Conservation (phyloP, 2,113 vertebrate genomes). For the Eulemur rufifrons region DNA sequence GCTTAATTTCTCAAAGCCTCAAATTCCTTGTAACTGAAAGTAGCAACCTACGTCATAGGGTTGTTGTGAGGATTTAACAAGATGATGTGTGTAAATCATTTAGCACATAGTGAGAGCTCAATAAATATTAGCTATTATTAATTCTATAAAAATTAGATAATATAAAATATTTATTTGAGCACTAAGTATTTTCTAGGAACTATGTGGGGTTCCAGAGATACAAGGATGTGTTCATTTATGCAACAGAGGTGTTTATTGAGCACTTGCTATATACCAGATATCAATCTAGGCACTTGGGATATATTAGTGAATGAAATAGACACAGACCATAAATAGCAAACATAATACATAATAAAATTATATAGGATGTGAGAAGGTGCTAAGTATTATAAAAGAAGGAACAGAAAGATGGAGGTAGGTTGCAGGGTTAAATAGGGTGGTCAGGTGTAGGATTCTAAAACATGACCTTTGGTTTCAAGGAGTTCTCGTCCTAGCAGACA, state of each 20-base stretch:
- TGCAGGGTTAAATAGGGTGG: background rate
- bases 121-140: background rate
- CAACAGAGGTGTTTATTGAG: background rate
- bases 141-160: background rate
- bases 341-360: background rate
- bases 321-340: background rate
- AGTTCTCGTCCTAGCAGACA: background rate
- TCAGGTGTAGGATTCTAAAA: background rate
- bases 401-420: background rate
- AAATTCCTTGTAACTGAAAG: conserved; percentile 11
- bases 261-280: background rate
- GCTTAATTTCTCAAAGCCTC: conserved; percentile 26
- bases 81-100: background rate
- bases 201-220: background rate
- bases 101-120: background rate
- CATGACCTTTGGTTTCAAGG: background rate
- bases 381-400: background rate
- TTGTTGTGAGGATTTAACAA: background rate
- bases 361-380: background rate
- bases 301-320: background rate
- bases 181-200: background rate
- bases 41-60: background rate
- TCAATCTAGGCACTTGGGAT: background rate
- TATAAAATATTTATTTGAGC: background rate
- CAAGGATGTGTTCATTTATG: background rate